Percentiles rank a stretch among this genome's conserved stretches.
These are phyloP conservation scores for Neopipo cinnamomea DNA, from an alignment of 2,113 vertebrate genomes.

Conservation along the genomic window DNA sequence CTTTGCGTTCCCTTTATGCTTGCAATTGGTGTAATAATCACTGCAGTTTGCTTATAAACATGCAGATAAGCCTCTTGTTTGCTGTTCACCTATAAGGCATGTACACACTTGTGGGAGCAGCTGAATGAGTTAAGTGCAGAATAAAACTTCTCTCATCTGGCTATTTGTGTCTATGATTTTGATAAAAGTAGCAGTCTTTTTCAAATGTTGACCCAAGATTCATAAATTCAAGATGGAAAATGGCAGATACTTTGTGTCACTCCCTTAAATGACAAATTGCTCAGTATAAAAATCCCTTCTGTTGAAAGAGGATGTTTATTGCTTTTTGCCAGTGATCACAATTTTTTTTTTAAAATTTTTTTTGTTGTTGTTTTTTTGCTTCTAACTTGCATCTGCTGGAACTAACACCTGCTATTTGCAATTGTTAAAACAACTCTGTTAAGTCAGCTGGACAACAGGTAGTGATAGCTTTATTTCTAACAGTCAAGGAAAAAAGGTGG, in stretches of 20 bases:
- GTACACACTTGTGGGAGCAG: fast-evolving
- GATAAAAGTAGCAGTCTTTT: not conserved
- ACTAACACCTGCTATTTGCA: not conserved
- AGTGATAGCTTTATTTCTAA: not conserved
- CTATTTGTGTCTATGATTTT: not conserved
- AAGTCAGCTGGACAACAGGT: not conserved
- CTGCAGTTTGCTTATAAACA: not conserved
- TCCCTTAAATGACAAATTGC: not conserved
- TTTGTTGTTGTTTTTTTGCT: not conserved
- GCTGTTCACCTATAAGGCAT: fast-evolving
- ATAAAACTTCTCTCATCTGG: not conserved
- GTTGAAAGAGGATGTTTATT: not conserved
- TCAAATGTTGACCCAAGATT: not conserved
- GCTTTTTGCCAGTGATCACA: not conserved
- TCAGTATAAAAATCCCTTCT: not conserved
- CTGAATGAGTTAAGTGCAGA: not conserved
- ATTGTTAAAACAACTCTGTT: not conserved
- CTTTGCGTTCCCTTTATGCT: not conserved
- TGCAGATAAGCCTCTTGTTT: not conserved
- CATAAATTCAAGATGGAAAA: not conserved
- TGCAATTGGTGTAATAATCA: fast-evolving
- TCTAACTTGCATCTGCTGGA: not conserved
- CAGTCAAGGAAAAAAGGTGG: not conserved
- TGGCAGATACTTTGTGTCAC: not conserved
- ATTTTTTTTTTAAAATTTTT: not conserved